phyloP scores from a whole-genome alignment of 1,140 invertebrate genomes.

The Brachionus koreanus region DNA sequence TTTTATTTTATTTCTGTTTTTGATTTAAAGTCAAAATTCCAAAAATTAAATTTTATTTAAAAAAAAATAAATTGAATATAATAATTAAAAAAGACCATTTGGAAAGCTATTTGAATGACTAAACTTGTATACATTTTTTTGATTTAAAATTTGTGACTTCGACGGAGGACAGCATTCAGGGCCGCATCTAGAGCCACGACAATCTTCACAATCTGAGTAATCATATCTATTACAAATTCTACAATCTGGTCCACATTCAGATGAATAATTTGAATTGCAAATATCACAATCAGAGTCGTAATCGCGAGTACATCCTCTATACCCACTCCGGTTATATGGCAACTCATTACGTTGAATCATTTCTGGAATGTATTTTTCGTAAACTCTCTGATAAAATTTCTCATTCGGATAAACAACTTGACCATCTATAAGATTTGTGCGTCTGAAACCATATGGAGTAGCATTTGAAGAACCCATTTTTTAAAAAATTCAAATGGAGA shows the following conservation, averaged over 20 bases:
- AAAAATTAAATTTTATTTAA: background rate
- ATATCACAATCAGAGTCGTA: background rate
- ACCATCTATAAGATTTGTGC: background rate
- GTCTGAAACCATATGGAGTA: background rate
- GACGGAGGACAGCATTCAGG: background rate
- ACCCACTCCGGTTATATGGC: background rate
- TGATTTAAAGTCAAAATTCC: background rate
- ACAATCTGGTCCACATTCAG: background rate
- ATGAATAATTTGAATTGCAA: background rate
- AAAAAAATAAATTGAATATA: background rate
- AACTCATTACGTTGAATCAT: constrained; percentile 2
- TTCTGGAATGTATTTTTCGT: constrained; percentile 7
- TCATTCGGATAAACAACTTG: constrained; percentile 31
- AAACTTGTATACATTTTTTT: constrained; percentile 4
- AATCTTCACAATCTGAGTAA: background rate
- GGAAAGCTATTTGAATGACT: background rate
- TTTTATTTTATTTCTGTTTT: background rate
- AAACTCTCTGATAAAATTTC: constrained; percentile 20
- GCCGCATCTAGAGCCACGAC: background rate
- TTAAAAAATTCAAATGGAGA: background rate
- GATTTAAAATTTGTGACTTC: background rate
- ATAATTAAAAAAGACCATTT: constrained; percentile 21
- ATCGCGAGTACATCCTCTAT: background rate
- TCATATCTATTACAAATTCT: background rate
- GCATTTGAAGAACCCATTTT: background rate